Evolutionary conservation across 2,113 vertebrate species (phyloP).

Genomic region (Stomatorhinus ivindoensis): DNA sequence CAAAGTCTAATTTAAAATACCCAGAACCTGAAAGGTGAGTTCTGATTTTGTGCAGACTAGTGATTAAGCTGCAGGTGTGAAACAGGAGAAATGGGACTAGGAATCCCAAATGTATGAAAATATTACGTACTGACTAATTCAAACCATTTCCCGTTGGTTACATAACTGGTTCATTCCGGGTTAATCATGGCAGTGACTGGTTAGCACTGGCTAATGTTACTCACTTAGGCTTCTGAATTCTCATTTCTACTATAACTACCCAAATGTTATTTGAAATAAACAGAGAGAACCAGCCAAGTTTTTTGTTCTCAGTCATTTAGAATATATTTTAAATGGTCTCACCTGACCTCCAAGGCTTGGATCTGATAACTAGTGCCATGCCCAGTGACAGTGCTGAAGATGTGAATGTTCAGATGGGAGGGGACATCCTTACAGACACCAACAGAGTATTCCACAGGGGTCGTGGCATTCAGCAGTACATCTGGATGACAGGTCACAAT

Average conservation of each 20-base stretch:
- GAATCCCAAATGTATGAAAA: background rate
- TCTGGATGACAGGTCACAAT: constrained; percentile 36
- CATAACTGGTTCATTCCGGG: background rate
- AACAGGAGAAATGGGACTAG: background rate
- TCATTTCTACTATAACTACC: background rate
- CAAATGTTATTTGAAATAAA: background rate
- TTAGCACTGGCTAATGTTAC: background rate
- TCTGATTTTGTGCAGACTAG: background rate
- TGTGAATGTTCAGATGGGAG: constrained; percentile 63
- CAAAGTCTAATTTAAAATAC: background rate
- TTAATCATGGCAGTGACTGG: background rate
- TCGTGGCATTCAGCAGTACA: constrained; percentile 44
- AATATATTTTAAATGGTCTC: constrained; percentile 19
- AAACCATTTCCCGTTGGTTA: background rate
- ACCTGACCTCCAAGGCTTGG: constrained; percentile 70
- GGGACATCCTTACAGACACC: constrained; percentile 68
- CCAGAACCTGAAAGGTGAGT: background rate
- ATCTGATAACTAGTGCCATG: constrained; percentile 69
- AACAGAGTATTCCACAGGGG: constrained; percentile 11
- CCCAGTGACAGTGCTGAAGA: constrained; percentile 59
- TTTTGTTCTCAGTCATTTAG: background rate
- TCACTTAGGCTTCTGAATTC: background rate
- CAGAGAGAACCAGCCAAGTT: background rate
- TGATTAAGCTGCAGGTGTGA: background rate
- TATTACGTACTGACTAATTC: background rate